Evolutionary conservation across 2,797 vertebrate species (phyloP).

Genomic region (Karalla daura): DNA sequence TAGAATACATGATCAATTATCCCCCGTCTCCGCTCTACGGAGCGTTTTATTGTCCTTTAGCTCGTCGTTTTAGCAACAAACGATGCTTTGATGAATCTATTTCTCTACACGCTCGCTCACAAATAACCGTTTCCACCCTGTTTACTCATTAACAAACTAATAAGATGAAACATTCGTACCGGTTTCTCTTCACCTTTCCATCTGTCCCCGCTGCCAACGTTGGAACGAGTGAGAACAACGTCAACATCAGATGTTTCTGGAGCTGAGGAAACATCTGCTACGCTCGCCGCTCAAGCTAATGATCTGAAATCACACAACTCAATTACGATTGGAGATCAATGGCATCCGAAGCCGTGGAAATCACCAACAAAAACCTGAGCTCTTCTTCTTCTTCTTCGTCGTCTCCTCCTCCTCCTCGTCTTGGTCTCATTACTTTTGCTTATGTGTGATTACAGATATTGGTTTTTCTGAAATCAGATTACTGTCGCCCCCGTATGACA

Average conservation of each 20-base stretch:
- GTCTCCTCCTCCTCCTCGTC: slow-evolving; percentile 4
- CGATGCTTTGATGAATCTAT: too few relatives aligned
- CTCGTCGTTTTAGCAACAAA: not conserved
- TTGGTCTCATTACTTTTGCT: slow-evolving; percentile 29
- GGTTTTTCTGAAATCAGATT: slow-evolving; percentile 49
- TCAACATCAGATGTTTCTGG: not conserved
- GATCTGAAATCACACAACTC: not conserved
- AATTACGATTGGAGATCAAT: slow-evolving; percentile 14
- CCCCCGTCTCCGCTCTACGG: not conserved
- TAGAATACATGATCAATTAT: not conserved
- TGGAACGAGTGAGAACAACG: not conserved
- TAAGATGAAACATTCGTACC: too few relatives aligned
- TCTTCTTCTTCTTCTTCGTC: slow-evolving; percentile 8
- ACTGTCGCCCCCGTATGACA: slow-evolving; percentile 26
- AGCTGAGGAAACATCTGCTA: not conserved
- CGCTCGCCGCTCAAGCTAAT: not conserved
- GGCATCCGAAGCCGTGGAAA: not conserved
- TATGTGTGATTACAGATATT: slow-evolving; percentile 50
- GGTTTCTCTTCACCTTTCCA: too few relatives aligned
- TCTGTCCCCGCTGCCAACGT: not conserved
- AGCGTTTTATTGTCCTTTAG: not conserved
- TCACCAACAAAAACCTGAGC: not conserved
- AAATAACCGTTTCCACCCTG: too few relatives aligned
- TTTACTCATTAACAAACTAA: too few relatives aligned
- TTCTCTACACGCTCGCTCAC: too few relatives aligned